Conservation (phyloP, 2,888 invertebrate genomes). For the Trichacis sp. region DNA sequence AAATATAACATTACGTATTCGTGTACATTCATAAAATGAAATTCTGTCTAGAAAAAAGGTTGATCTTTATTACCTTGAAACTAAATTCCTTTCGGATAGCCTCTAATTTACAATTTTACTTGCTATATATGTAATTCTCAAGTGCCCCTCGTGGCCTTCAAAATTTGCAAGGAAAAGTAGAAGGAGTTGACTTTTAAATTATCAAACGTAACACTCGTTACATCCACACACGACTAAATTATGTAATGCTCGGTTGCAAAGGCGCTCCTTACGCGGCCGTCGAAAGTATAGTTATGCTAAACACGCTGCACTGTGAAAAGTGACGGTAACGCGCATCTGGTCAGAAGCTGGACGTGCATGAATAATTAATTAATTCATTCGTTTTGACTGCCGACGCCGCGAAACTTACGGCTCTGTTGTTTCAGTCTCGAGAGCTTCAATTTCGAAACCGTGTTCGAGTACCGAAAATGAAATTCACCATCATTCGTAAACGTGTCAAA, state of each 20-base stretch:
- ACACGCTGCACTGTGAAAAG: constrained; percentile 51
- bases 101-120: neutral
- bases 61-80: too few relatives aligned
- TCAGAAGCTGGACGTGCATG: constrained; percentile 60
- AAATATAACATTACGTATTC: too few relatives aligned
- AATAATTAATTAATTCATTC: constrained; percentile 63
- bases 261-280: constrained; percentile 44
- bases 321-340: constrained; percentile 51
- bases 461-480: too few relatives aligned
- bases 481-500: too few relatives aligned
- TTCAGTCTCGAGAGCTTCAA: constrained; percentile 21
- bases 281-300: constrained; percentile 58
- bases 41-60: too few relatives aligned
- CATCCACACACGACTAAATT: constrained; percentile 9
- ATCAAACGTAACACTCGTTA: constrained; percentile 21
- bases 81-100: too few relatives aligned
- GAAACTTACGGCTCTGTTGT: constrained; percentile 29
- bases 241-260: constrained; percentile 14
- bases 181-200: constrained; percentile 11
- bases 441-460: neutral
- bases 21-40: too few relatives aligned
- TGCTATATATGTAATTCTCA: neutral
- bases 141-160: neutral
- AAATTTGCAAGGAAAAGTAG: neutral
- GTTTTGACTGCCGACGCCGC: constrained; percentile 45